Conservation (phyloP, 2,888 invertebrate species). For the Pyrrhosoma nymphula region DNA sequence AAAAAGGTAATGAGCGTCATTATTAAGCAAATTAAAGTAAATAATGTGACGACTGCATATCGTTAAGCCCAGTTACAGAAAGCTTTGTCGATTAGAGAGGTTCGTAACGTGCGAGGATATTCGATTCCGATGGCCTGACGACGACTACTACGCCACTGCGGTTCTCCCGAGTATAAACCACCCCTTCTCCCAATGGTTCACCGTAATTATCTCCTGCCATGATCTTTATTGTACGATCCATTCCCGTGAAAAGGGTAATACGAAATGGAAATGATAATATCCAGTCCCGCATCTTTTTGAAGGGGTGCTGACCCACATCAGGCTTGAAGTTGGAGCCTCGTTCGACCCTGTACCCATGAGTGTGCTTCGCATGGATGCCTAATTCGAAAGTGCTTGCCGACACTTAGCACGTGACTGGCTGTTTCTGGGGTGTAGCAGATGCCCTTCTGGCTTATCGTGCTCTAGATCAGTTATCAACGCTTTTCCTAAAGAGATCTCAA, state of each 20-base stretch:
- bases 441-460: not conserved
- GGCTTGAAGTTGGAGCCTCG: not conserved
- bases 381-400: not conserved
- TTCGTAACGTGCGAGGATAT: too few relatives aligned
- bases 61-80: too few relatives aligned
- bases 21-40: too few relatives aligned
- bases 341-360: not conserved
- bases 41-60: too few relatives aligned
- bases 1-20: too few relatives aligned
- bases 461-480: not conserved
- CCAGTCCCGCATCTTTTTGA: not conserved
- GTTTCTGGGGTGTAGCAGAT: not conserved
- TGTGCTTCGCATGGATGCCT: not conserved
- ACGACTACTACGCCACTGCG: too few relatives aligned
- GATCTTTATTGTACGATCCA: constrained; percentile 9
- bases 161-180: too few relatives aligned
- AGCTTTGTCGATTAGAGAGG: too few relatives aligned
- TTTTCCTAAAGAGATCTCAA: not conserved
- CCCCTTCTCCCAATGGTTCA: not conserved
- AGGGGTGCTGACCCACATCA: not conserved
- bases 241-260: not conserved
- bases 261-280: not conserved
- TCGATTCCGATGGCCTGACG: too few relatives aligned
- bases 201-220: not conserved
- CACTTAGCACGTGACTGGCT: not conserved